Evolutionary conservation across 2,888 invertebrate species (phyloP), one percentile per base, ranked within the genome.

Genomic region (Rhorus exstirpatorius): DNA sequence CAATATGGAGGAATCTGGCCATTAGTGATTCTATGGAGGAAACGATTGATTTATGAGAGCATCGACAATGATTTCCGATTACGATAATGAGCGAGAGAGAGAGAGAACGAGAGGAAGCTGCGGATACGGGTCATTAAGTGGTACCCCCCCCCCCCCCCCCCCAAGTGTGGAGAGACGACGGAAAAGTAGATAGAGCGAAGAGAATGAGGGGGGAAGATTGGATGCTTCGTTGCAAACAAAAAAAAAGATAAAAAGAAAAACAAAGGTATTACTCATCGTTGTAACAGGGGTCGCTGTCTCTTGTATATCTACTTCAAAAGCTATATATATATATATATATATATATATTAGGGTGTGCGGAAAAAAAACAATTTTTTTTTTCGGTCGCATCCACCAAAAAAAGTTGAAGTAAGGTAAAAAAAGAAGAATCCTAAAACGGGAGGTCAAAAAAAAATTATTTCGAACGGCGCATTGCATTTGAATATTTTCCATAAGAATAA

Each of bases 281-380:
- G 26, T n/a, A n/a, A n/a, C 65, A 81, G 81, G 81, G 81, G 76
- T 81, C 77, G 77, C 41, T 77, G 81, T 77, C 76, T 76, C 71
- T 49, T 67, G 65, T n/a, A n/a, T 81, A 60, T 31, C 63, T 53
- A 60, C 55, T 65, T 65, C 41, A 44, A 65, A 55, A n/a, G n/a
- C n/a, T n/a, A n/a, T n/a, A n/a, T n/a, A n/a, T n/a, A n/a, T n/a
- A n/a, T n/a, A n/a, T n/a, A n/a, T n/a, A n/a, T n/a, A n/a, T n/a
- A n/a, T n/a, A n/a, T n/a, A n/a, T n/a, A n/a, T n/a, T n/a, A n/a
- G n/a, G n/a, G n/a, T n/a, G n/a, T n/a, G n/a, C n/a, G n/a, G n/a
- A n/a, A n/a, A n/a, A n/a, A n/a, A n/a, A n/a, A n/a, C n/a, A n/a
- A n/a, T n/a, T n/a, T n/a, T n/a, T n/a, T n/a, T n/a, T n/a, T n/a